Evolutionary conservation across 2,113 vertebrate genomes (phyloP), one percentile per base, ranked within the genome.

Genomic region (Scatophagus argus): DNA sequence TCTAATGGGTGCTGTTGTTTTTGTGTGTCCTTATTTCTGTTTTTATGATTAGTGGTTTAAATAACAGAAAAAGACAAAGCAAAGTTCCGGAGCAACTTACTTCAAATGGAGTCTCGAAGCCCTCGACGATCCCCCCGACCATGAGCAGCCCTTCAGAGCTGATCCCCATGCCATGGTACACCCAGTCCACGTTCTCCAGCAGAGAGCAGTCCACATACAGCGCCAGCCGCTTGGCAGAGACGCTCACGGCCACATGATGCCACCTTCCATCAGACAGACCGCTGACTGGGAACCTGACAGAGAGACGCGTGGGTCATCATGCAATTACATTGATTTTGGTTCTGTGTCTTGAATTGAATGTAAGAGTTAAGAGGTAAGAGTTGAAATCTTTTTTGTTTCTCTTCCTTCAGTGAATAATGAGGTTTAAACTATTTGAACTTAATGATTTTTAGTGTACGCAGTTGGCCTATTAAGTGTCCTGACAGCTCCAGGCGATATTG

Each of bases 121-220:
- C 82, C 64, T 96, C 94, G 0, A 96, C 74, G 66, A 94, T 92
- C 62, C 96, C 97, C 49, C 97, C 97, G 0, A 97, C 9, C 91
- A 98, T 84, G 47, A 96, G 51, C 31, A 97, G 94, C 6, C 96
- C 95, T 1, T 97, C 94, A 0, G 91, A 91, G 77, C 74, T 70
- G 82, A 96, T 90, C 25, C 89, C 94, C 88, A 96, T 87, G 36
- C 96, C 94, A 0, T 90, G 89, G 51, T 94, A 92, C n/a, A 92
- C 82, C 96, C 97, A 98, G 81, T 93, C 94, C 44, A 96, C 94
- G 1, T 91, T 95, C 87, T 97, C 96, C 84, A 96, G 86, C 93
- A 96, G 93, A 23, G 88, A 77, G 32, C 97, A 98, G 94, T 98
- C 96, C 88, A 97, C 94, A 0, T 95, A 95, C 74, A 98, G 21